Evolutionary conservation across 2,888 invertebrate genomes (phyloP), one percentile per base, ranked within the genome.

Genomic region (Halictus ligatus): DNA sequence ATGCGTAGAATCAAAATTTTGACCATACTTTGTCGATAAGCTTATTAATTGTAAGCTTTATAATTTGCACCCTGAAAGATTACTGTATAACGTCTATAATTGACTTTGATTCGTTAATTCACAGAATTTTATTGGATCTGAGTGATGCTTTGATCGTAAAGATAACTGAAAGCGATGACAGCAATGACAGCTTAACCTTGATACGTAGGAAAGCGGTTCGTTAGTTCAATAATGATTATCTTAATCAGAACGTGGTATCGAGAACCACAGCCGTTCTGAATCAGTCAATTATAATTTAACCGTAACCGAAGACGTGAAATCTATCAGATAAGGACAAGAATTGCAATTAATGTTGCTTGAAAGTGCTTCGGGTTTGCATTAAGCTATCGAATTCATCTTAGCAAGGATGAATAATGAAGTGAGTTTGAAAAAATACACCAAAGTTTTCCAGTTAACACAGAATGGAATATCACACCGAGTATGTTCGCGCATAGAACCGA

Each of bases 401-500:
- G 5, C 6, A 3, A 13, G 35, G 50, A 50, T 54, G 50, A 21
- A 50, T 35, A 21, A 50, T 8, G 50, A 18, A 2, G 6, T 5
- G 12, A 15, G 12, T 40, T 12, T 69, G 40, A 35, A 69, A 21
- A 67, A 35, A 7, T 35, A 7, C 15, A 54, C 7, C 12, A 69
- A 21, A 1, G 1, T 4, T 43, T 12, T 13, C 10, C n/a, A 12
- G 12, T 71, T 71, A 13, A 35, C 21, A 13, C 13, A 43, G 54
- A 58, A 69, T 46, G 25, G 8, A 78, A 54, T 71, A 67, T 64
- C 72, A 64, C 54, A 87, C 69, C n/a, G 78, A 73, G 64, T 81
- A 82, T 71, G 69, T 82, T 88, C 88, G 88, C 80, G 90, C 86
- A 77, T 80, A 86, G 81, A 87, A 77, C 80, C 84, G 80, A 86